Evolutionary conservation across 53 echinoderm and acorn worm genomes (phyloP), one percentile per base, ranked within the genome.

Genomic region (Holothuria scabra): DNA sequence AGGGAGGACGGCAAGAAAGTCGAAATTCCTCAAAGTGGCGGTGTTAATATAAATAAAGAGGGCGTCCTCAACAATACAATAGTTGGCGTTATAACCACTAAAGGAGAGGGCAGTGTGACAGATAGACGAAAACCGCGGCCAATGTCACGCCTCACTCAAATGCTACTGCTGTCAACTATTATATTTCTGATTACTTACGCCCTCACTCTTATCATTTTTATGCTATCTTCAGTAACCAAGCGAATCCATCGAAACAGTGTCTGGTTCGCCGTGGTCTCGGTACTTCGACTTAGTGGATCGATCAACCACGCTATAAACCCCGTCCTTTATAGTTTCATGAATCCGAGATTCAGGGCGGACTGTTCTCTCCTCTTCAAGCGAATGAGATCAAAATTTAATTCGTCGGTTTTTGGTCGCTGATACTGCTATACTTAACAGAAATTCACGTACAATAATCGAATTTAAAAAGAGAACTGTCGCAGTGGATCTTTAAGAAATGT

Each of bases 301-400:
- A 67, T 92, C 41, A 93, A 93, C 56, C 88, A 90, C 66, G 94
- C 89, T 1, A 87, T 76, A 20, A 93, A 93, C 66, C 94, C 94
- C 11, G 88, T 93, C 35, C 79, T 93, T 16, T 93, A 93, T 49
- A 86, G 86, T 12, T 74, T 93, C 1, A 86, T 91, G 21, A 93
- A 93, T 55, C 71, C 86, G 28, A 81, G 91, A 37, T 93, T 93
- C 25, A 32, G 94, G 56, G 44, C 70, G 10, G 84, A 91, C 33
- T 93, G 94, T 57, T 84, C 75, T 4, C 70, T 85, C 21, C 79
- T 91, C 33, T 65, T 88, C 1, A 83, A 76, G 49, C 76, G 76
- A 29, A 48, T 76, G 28, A 76, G 52, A 13, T 76, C 76, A 37
- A 69, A 69, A 21, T 22, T 34, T 33, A 69, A 52, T 18, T 52